phyloP scores from a whole-genome alignment of 2,797 vertebrate genomes.

The Tragopan temminckii region DNA sequence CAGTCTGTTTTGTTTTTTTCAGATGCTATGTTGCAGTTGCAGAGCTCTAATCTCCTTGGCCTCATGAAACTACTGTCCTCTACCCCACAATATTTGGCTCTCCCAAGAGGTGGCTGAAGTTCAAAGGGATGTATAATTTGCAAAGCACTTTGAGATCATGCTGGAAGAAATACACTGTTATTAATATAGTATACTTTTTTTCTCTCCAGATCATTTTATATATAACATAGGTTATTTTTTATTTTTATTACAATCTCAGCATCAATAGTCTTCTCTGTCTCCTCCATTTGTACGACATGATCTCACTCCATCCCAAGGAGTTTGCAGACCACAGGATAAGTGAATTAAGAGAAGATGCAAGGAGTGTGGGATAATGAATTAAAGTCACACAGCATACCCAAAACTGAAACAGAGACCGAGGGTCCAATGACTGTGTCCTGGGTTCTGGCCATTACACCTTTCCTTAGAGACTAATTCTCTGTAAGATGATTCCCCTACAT shows the following conservation, averaged over 20 bases:
- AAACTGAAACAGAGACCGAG: not conserved
- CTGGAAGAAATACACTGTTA: slow-evolving; percentile 42
- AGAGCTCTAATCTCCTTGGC: slow-evolving; percentile 40
- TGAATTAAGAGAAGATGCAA: not conserved
- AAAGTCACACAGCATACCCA: not conserved
- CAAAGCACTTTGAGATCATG: slow-evolving; percentile 47
- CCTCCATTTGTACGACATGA: not conserved
- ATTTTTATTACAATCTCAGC: slow-evolving; percentile 17
- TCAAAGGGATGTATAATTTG: slow-evolving; percentile 64
- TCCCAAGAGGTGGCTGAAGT: slow-evolving; percentile 62
- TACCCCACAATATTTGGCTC: slow-evolving; percentile 51
- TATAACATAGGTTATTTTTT: not conserved
- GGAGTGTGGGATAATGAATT: not conserved
- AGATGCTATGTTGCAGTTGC: slow-evolving; percentile 39
- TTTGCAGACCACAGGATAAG: not conserved
- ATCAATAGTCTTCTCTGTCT: not conserved
- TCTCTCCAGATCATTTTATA: slow-evolving; percentile 20
- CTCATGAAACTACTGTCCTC: slow-evolving; percentile 46
- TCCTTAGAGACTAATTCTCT: not conserved
- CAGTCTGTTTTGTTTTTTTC: slow-evolving; percentile 40
- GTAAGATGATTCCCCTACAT: slow-evolving; percentile 14
- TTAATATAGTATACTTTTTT: slow-evolving; percentile 19
- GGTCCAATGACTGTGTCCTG: not conserved
- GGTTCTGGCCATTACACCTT: not conserved
- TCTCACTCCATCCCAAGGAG: not conserved